Conservation (phyloP, 2,888 invertebrate genomes). For the Ferrisia virgata region DNA sequence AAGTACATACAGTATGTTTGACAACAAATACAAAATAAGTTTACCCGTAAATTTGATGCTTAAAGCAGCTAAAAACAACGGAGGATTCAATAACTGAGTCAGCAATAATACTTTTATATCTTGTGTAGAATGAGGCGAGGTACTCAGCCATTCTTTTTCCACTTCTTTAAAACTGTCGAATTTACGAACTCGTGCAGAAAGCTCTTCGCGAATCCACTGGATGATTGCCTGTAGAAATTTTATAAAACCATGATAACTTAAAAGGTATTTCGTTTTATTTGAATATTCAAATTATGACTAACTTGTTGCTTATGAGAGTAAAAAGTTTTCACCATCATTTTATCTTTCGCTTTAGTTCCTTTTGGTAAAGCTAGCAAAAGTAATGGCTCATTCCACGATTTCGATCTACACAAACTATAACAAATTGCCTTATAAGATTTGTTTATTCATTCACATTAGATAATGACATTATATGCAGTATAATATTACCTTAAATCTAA, state of each 20-base stretch:
- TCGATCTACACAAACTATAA: constrained; percentile 55
- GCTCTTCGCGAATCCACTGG: constrained; percentile 55
- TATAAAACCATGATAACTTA: neutral
- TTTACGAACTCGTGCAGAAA: constrained; percentile 53
- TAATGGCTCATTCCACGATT: constrained; percentile 55
- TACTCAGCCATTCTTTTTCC: constrained; percentile 51
- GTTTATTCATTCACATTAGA: neutral
- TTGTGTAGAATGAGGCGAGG: constrained; percentile 42
- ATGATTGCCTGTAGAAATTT: constrained; percentile 52
- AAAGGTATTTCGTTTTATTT: neutral
- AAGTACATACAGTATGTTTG: too few species aligned
- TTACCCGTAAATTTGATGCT: constrained; percentile 57
- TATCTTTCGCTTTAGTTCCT: constrained; percentile 55
- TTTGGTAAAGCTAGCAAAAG: constrained; percentile 56
- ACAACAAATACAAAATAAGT: neutral
- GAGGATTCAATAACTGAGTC: constrained; percentile 54
- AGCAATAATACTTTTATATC: constrained; percentile 54
- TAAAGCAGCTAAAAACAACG: constrained; percentile 57
- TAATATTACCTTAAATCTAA: constrained; percentile 54
- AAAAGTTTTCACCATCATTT: constrained; percentile 53
- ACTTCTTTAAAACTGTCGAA: constrained; percentile 52
- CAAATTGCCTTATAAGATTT: neutral
- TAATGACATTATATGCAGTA: neutral
- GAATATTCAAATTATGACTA: constrained; percentile 4
- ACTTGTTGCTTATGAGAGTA: constrained; percentile 52